Conservation (phyloP, 2,888 invertebrate genomes). For the Zygogramma bicolorata region DNA sequence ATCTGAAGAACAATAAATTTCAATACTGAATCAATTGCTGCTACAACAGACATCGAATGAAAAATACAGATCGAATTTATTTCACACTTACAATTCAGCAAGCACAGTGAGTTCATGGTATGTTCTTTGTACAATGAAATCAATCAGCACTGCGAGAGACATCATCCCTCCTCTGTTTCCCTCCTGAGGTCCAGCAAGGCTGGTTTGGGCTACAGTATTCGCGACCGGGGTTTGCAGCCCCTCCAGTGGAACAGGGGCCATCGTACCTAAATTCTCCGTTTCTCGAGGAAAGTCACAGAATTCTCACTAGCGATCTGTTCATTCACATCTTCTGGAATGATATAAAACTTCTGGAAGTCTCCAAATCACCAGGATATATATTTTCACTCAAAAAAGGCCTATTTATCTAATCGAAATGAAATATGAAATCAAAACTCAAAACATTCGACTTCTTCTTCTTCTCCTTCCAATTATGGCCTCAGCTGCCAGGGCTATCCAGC, state of each 20-base stretch:
- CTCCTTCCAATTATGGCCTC: too few relatives aligned
- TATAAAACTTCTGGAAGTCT: too few relatives aligned
- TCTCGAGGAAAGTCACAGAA: neutral
- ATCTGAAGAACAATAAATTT: too few relatives aligned
- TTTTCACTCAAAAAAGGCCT: too few relatives aligned
- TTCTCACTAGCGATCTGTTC: neutral
- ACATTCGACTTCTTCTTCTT: too few relatives aligned
- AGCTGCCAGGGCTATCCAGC: too few relatives aligned
- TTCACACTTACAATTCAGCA: slow-evolving; percentile 88
- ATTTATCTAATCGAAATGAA: too few relatives aligned
- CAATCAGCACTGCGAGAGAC: slow-evolving; percentile 91
- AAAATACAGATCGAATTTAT: too few relatives aligned
- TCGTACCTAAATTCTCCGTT: slow-evolving; percentile 52
- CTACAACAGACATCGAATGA: too few relatives aligned
- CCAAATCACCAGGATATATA: too few relatives aligned
- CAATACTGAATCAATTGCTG: too few relatives aligned
- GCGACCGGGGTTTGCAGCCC: slow-evolving; percentile 77
- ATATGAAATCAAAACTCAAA: too few relatives aligned
- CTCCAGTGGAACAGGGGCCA: slow-evolving; percentile 78
- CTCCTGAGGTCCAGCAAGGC: slow-evolving; percentile 70
- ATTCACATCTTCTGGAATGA: neutral
- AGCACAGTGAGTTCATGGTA: slow-evolving; percentile 97
- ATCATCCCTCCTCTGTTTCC: slow-evolving; percentile 87
- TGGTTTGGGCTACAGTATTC: slow-evolving; percentile 70
- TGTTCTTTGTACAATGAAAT: slow-evolving; percentile 97